Conservation (phyloP, 23 tunicate genomes). For the Trididemnum nubilum region DNA sequence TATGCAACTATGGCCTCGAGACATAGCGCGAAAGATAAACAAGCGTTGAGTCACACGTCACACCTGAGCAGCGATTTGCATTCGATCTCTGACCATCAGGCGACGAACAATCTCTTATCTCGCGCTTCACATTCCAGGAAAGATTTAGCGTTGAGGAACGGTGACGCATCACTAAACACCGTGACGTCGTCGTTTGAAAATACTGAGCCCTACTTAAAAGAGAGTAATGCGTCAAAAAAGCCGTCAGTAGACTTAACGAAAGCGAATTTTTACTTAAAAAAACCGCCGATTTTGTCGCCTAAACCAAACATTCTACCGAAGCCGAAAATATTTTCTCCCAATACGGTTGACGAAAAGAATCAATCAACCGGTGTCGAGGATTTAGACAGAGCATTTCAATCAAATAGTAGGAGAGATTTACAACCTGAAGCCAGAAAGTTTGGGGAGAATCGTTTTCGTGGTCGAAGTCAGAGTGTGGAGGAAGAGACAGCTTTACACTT, state of each 20-base stretch:
- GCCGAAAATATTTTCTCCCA: slow-evolving; percentile 29
- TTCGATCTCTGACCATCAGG: background rate
- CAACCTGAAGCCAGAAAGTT: background rate
- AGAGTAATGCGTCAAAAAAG: background rate
- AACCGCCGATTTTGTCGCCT: slow-evolving; percentile 57
- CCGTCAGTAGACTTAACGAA: slow-evolving; percentile 10
- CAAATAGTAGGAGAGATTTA: background rate
- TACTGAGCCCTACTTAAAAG: background rate
- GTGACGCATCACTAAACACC: background rate
- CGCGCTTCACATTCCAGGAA: background rate
- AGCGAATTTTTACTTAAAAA: background rate
- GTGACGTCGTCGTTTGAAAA: background rate
- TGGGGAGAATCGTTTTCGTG: background rate
- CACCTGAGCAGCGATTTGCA: slow-evolving; percentile 12
- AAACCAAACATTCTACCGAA: slow-evolving; percentile 45
- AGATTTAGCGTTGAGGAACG: background rate
- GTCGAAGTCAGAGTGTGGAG: background rate
- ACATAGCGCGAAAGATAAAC: slow-evolving; percentile 8
- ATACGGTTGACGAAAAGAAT: background rate
- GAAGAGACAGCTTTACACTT: background rate
- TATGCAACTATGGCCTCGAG: background rate
- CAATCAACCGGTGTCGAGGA: background rate
- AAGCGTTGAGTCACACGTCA: background rate
- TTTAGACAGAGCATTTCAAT: background rate
- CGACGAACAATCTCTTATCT: background rate